phyloP scores from a whole-genome alignment of 2,888 invertebrate species.

The Eretmocerus hayati region DNA sequence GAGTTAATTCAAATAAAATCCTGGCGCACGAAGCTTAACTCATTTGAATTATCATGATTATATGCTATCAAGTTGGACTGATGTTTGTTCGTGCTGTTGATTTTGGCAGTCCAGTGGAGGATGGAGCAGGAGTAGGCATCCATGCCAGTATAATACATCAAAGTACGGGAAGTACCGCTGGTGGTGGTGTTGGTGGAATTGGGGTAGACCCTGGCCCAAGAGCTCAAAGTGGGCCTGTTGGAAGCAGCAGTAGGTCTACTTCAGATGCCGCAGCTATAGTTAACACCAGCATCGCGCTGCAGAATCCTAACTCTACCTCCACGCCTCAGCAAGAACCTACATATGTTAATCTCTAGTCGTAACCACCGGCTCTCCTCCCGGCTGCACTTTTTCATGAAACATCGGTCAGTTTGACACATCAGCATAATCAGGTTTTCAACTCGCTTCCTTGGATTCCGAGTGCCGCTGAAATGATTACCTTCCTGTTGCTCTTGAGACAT shows the following conservation, averaged over 20 bases:
- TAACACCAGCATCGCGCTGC: constrained; percentile 51
- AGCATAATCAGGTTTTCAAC: constrained; percentile 21
- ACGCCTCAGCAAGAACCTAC: constrained; percentile 72
- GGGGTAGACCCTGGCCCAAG: constrained; percentile 45
- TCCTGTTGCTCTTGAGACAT: too few species aligned
- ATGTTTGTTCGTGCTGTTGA: constrained; percentile 46
- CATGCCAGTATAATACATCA: constrained; percentile 47
- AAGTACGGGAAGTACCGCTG: constrained; percentile 48
- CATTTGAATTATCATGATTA: too few species aligned
- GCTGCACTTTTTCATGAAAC: constrained; percentile 48
- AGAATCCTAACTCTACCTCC: constrained; percentile 48
- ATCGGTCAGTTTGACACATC: constrained; percentile 47
- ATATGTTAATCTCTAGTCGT: constrained; percentile 86
- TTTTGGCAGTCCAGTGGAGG: constrained; percentile 51
- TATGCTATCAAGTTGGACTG: too few species aligned
- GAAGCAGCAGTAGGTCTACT: not conserved
- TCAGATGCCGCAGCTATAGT: not conserved
- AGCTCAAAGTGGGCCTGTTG: constrained; percentile 48
- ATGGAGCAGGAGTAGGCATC: constrained; percentile 50
- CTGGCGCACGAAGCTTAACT: too few species aligned
- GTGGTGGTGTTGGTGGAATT: constrained; percentile 47
- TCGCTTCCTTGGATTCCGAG: constrained; percentile 12
- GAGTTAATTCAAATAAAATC: too few species aligned
- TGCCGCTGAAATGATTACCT: too few species aligned
- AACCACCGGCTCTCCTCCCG: constrained; percentile 49